phyloP scores from a whole-genome alignment of 1,140 invertebrate species.

The Calycopis cecrops region DNA sequence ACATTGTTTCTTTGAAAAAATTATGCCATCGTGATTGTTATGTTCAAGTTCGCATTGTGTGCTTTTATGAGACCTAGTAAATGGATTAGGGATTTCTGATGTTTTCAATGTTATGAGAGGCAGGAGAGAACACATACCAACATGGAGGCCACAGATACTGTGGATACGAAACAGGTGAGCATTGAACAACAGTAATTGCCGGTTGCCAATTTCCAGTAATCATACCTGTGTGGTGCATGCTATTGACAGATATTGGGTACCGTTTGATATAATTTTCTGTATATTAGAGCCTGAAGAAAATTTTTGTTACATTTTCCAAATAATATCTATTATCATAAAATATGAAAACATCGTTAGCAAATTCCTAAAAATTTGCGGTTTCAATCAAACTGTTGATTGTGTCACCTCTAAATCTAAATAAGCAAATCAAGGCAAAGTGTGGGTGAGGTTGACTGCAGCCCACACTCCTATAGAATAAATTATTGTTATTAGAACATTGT shows the following conservation, averaged over 20 bases:
- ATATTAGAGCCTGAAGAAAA: too few species aligned
- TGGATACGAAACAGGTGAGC: conserved; percentile 70
- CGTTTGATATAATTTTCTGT: too few species aligned
- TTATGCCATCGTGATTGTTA: conserved; percentile 65
- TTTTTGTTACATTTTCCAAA: too few species aligned
- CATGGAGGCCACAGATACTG: conserved; percentile 68
- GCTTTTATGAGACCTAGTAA: conserved; percentile 46
- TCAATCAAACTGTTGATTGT: conserved; percentile 33
- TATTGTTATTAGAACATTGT: conserved; percentile 68
- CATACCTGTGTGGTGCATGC: conserved; percentile 5
- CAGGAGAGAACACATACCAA: conserved; percentile 65
- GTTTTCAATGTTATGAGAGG: conserved; percentile 67
- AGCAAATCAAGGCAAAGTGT: conserved; percentile 60
- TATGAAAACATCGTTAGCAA: neutral
- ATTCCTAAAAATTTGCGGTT: conserved; percentile 3
- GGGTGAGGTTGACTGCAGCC: conserved; percentile 55
- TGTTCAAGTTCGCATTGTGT: conserved; percentile 60
- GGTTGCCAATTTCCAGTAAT: conserved; percentile 37
- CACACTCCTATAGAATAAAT: conserved; percentile 67
- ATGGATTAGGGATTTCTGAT: conserved; percentile 66
- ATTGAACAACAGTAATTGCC: conserved; percentile 44
- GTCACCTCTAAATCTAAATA: conserved; percentile 44
- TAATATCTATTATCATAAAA: neutral
- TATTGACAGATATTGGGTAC: too few species aligned
- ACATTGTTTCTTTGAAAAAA: conserved; percentile 68